phyloP scores from a whole-genome alignment of 2,113 vertebrate genomes.

The Gopherus flavomarginatus region DNA sequence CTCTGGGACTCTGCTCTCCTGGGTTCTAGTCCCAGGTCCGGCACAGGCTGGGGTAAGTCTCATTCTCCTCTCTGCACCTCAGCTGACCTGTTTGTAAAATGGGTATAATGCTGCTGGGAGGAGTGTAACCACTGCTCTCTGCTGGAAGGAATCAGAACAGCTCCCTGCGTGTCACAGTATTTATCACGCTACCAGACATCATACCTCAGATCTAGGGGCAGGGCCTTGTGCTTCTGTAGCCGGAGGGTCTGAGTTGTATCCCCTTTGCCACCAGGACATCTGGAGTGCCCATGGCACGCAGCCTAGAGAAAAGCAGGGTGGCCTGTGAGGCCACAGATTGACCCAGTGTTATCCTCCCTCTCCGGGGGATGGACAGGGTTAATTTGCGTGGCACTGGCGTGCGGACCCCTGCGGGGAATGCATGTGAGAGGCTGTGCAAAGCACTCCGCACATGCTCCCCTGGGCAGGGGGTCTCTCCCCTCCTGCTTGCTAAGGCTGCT shows the following conservation, averaged over 20 bases:
- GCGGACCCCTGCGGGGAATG: neutral
- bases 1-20: neutral
- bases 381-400: neutral
- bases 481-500: neutral
- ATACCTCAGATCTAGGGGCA: neutral
- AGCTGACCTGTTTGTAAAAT: neutral
- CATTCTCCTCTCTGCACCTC: neutral
- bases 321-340: neutral
- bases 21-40: neutral
- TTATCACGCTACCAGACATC: neutral
- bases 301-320: neutral
- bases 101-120: neutral
- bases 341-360: neutral
- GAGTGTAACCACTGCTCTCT: neutral
- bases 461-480: no score
- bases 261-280: neutral
- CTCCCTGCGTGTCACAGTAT: neutral
- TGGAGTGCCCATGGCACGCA: neutral
- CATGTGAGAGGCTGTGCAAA: neutral
- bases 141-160: neutral
- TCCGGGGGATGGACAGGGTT: neutral
- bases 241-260: neutral
- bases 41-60: neutral
- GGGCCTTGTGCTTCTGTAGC: neutral
- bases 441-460: neutral